phyloP scores from a whole-genome alignment of 2,888 invertebrate species.

The Quadroppia sp. region DNA sequence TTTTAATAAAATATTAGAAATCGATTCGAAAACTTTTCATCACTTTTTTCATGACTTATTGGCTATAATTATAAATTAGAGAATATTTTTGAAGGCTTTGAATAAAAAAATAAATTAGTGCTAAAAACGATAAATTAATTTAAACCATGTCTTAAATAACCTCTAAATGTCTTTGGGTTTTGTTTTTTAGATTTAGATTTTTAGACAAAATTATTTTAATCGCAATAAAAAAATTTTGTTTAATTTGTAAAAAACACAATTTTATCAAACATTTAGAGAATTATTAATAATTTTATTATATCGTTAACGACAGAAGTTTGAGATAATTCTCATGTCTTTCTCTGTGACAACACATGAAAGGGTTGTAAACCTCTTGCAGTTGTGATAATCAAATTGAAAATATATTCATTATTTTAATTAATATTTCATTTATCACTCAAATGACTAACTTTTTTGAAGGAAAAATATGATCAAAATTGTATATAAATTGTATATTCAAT shows the following conservation, averaged over 20 bases:
- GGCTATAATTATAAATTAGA: background rate
- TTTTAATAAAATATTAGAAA: background rate
- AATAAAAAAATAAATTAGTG: background rate
- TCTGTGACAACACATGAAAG: background rate
- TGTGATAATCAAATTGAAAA: background rate
- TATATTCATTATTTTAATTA: background rate
- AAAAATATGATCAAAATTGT: too few relatives aligned
- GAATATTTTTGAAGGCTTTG: background rate
- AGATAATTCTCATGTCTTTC: background rate
- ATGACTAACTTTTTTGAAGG: too few relatives aligned
- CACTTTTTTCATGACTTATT: too few relatives aligned
- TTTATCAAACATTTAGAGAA: background rate
- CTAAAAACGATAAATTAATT: background rate
- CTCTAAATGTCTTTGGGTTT: too few relatives aligned
- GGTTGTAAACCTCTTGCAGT: background rate
- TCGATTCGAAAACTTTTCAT: too few relatives aligned
- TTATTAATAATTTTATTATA: background rate
- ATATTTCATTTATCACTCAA: background rate
- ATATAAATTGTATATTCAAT: background rate
- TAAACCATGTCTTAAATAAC: background rate
- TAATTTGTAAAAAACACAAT: background rate
- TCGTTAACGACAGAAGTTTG: background rate
- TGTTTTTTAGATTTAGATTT: background rate
- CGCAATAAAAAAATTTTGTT: too few relatives aligned
- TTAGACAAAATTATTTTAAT: background rate